A percentile compares a stretch with the other conserved stretches of the same genome.
phyloP scores from a whole-genome alignment of 2,797 vertebrate genomes.

The Caiman crocodilus region DNA sequence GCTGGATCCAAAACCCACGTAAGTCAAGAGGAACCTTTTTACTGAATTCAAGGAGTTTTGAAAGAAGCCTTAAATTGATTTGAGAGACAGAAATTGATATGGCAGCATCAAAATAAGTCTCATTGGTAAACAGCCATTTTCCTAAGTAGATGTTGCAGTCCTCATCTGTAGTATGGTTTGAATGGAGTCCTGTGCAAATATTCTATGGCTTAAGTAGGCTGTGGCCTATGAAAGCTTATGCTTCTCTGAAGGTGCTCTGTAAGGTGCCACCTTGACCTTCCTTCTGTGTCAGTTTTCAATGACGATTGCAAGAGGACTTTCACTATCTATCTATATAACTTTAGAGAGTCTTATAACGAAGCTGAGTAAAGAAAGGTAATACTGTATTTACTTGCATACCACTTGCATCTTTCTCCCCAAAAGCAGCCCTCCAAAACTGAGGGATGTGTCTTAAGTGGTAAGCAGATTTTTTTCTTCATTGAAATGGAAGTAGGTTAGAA shows the following conservation, averaged over 20 bases:
- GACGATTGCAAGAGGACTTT: background rate
- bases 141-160: background rate
- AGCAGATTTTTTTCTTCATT: no score
- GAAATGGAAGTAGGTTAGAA: no score
- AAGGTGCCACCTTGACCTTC: no score
- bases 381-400: no score
- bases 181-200: constrained; percentile 6
- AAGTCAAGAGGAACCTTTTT: background rate
- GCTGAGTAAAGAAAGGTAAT: background rate
- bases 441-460: no score
- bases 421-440: no score
- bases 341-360: background rate
- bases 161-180: constrained; percentile 14
- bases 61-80: background rate
- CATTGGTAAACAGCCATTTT: background rate
- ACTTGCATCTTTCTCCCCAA: no score
- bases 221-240: no score
- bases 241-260: no score
- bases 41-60: background rate
- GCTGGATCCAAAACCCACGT: background rate
- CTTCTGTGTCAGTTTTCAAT: background rate
- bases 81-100: background rate
- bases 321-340: background rate
- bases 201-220: background rate
- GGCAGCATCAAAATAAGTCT: background rate